Evolutionary conservation across 2,797 vertebrate genomes (phyloP).

Genomic region (Phaenicophaeus curvirostris): DNA sequence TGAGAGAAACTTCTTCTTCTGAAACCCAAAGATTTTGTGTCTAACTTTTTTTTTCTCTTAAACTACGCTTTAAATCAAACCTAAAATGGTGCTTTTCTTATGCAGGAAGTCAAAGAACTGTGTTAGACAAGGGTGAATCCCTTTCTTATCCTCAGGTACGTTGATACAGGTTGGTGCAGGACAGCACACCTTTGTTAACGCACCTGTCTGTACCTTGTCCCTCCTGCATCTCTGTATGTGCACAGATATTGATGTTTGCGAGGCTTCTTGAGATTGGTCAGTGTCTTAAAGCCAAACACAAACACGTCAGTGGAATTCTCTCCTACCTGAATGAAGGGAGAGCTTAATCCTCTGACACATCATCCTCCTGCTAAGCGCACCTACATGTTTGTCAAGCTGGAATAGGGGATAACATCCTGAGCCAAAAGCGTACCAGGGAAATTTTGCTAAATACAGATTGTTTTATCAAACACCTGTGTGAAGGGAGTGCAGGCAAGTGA

Average conservation of each 20-base stretch:
- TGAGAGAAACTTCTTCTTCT: neutral
- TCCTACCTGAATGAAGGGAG: neutral
- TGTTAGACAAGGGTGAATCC: neutral
- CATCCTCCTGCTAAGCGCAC: neutral
- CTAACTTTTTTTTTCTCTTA: neutral
- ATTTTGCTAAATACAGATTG: neutral
- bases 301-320: neutral
- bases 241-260: rapidly evolving
- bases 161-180: neutral
- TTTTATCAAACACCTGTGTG: neutral
- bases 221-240: neutral
- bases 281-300: neutral
- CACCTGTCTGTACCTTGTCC: neutral
- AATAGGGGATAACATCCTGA: neutral
- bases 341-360: neutral
- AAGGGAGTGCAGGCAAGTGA: neutral
- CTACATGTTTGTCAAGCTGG: neutral
- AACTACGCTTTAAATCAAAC: neutral
- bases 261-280: neutral
- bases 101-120: neutral
- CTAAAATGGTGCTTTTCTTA: neutral
- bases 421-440: neutral
- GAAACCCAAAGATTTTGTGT: neutral
- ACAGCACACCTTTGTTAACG: neutral
- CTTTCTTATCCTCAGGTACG: neutral